phyloP scores from a whole-genome alignment of 2,113 vertebrate genomes.

The Megaptera novaeangliae region DNA sequence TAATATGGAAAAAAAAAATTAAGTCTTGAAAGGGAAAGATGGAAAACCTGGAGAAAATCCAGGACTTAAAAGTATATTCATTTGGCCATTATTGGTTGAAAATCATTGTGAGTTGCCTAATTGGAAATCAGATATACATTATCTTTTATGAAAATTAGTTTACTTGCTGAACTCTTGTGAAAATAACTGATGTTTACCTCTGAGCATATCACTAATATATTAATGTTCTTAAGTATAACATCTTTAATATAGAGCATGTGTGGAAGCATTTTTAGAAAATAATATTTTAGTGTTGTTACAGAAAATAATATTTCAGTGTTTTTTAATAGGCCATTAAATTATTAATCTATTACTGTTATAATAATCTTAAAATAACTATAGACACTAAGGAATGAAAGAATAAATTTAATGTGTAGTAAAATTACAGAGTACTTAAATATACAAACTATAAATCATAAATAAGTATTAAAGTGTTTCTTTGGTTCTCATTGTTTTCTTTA shows the following conservation, averaged over 20 bases:
- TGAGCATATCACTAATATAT: background rate
- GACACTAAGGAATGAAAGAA: background rate
- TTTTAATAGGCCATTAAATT: conserved; percentile 19
- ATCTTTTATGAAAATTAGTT: conserved; percentile 38
- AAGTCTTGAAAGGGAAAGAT: background rate
- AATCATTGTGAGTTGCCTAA: conserved; percentile 30
- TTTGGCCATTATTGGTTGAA: conserved; percentile 20
- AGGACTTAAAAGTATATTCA: background rate
- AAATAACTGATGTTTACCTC: conserved; percentile 30
- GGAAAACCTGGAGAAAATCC: background rate
- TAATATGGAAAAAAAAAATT: background rate
- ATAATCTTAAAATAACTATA: conserved; percentile 31
- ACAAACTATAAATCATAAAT: background rate
- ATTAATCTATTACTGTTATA: conserved; percentile 31
- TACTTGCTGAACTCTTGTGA: conserved; percentile 27
- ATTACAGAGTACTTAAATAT: conserved; percentile 8
- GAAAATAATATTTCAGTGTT: conserved; percentile 28
- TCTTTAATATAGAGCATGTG: conserved; percentile 15
- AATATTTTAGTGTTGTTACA: conserved; percentile 20
- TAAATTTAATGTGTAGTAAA: background rate
- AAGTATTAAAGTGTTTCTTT: conserved; percentile 6
- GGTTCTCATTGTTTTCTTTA: conserved; percentile 22
- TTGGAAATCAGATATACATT: conserved; percentile 24
- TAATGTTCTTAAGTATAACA: conserved; percentile 51
- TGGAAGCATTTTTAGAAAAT: conserved; percentile 45